Evolutionary conservation across 1,140 invertebrate genomes (phyloP), one percentile per base, ranked within the genome.

Genomic region (Habropoda laboriosa): DNA sequence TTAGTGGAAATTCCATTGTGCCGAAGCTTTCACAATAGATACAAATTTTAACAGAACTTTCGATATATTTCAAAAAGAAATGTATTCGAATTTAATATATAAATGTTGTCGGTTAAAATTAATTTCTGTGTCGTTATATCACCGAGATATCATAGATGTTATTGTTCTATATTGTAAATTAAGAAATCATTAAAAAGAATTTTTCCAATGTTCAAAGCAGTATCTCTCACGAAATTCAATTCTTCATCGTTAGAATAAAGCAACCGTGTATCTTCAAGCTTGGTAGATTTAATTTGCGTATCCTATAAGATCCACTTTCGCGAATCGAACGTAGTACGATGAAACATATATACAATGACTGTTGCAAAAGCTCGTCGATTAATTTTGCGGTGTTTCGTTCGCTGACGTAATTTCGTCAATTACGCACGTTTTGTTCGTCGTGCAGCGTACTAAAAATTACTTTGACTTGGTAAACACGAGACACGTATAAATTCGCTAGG

Each of bases 1-100:
- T 72, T 60, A 71, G 16, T 76, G 55, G 42, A 78, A 71, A 71
- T 32, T 53, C 35, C 61, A 12, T 70, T 58, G 16, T 32, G 42
- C 12, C 51, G 38, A 77, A 77, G 24, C 8, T 67, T 74, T 55
- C 30, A n/a, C 21, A 27, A 57, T 32, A 45, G 30, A 57, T n/a
- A 35, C 0, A 51, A 55, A 68, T 42, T 42, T 4, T 7, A 7
- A 72, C 13, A 42, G 10, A 51, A 35, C 40, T 70, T 40, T 38
- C 24, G n/a, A 32, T 58, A n/a, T n/a, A 16, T 18, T 32, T 42
- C 21, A n/a, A 27, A 35, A 67, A 47, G 16, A 42, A 57, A 40
- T 42, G n/a, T 0, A 35, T 32, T 51, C 7, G 21, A 67, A 35
- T 67, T 32, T 16, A 4, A 35, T 61, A 47, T 47, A 21, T 24